Evolutionary conservation across 2,888 invertebrate genomes (phyloP), one percentile per base, ranked within the genome.

Genomic region (Ormyrus pomaceus): DNA sequence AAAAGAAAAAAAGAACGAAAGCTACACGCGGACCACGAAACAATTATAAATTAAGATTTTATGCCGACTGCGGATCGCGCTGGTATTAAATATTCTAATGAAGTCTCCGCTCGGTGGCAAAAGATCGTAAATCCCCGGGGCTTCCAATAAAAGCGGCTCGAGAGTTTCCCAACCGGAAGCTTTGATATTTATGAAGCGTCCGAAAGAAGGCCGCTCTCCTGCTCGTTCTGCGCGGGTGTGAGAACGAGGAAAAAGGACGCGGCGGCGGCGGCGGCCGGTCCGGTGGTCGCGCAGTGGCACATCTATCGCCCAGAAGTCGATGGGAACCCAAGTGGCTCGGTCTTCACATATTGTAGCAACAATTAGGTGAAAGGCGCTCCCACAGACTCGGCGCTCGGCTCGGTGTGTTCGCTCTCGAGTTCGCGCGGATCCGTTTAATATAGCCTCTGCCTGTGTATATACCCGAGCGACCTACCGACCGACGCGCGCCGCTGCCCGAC

Each of bases 311-410:
- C 77, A 76, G 76, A 76, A 71, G 77, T 87, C 86, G 87, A 87
- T 90, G 90, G 90, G 90, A 90, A 90, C 89, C 87, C 84, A 85
- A 85, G 87, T 87, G 89, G 87, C 87, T 87, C 85, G 85, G 84
- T 88, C 89, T 90, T 90, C 90, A 88, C 90, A 90, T 90, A 90
- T 90, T 90, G 88, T 89, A 86, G 87, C 87, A 88, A 90, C 89
- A 90, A 90, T 90, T 90, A 89, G 90, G 90, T 90, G 90, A 90
- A 90, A 90, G 90, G 90, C 89, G 87, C 89, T 89, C 88, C 89
- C 89, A 89, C 88, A 87, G 85, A 55, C 19, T 9, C 9, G 10
- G 59, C 50, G 6, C 55, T 34, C 59, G 6, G 19, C 51, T 48
- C 50, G 3, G 59, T 59, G n/a, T 34, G 66, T 53, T 34, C 53